phyloP scores from a whole-genome alignment of 2,888 invertebrate genomes.

The Metellina segmentata region DNA sequence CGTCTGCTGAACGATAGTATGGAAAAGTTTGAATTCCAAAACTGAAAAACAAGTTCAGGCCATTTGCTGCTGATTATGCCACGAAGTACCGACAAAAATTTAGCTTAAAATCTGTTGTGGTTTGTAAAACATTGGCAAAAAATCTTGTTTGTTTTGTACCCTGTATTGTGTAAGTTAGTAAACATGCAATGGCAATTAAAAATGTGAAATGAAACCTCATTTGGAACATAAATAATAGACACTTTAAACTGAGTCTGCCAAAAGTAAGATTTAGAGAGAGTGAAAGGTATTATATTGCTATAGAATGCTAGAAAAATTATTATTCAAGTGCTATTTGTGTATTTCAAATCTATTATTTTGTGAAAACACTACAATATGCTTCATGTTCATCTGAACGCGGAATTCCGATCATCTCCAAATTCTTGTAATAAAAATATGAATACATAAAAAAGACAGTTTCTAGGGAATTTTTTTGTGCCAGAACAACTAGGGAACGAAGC shows the following conservation, averaged over 20 bases:
- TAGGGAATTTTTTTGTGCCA: too few species aligned
- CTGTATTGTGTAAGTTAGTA: neutral
- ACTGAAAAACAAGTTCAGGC: neutral
- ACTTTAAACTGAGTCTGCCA: neutral
- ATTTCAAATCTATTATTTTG: neutral
- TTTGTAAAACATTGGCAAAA: neutral
- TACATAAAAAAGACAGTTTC: too few species aligned
- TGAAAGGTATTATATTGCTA: neutral
- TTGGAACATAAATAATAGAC: neutral
- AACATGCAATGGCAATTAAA: neutral
- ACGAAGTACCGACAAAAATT: neutral
- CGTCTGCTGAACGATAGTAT: constrained; percentile 32
- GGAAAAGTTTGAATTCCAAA: constrained; percentile 29
- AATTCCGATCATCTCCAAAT: too few species aligned
- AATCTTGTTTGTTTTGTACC: neutral
- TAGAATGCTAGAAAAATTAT: neutral
- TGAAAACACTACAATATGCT: neutral
- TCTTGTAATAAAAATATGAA: too few species aligned
- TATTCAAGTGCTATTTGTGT: neutral
- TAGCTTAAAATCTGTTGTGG: neutral
- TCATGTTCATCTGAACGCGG: too few species aligned
- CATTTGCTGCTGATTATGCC: constrained; percentile 6
- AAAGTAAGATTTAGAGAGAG: neutral
- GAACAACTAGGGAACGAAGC: too few species aligned
- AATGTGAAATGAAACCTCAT: neutral